Base-by-base conservation (phyloP, 2,113 vertebrate genomes). In the Microtus oregoni region DNA sequence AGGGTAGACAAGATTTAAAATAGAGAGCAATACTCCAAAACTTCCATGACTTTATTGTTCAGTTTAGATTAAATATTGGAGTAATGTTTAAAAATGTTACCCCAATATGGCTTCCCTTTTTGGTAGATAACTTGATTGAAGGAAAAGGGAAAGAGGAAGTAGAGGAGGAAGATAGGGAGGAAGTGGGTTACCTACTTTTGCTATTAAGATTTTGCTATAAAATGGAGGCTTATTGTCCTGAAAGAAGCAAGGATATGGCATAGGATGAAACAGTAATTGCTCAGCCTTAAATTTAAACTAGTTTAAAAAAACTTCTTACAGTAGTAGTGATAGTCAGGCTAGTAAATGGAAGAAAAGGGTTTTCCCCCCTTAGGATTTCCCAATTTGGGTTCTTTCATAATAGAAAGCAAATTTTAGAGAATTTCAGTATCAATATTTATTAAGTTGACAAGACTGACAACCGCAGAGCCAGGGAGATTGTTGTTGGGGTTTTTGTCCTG, bases 61-160 rank as follows among this genome's bases (percentile, higher is more conserved):
- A 75, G 70, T 41, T 97, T 94, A 92, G 76, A 81, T 94, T 88
- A 65, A 67, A 76, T 89, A 86, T 41, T 82, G 95, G n/a, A 70
- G 77, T 86, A 92, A 32, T 92, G 17, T 94, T 93, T 93, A 73
- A 81, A 95, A 94, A 68, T 96, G 91, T 83, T 81, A 90, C 88
- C 19, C 35, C 82, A 92, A 63, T 86, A 12, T 90, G 24, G 72
- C 91, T 92, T 86, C 22, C 58, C 38, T 63, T 81, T 97, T 89
- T 76, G 44, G 44, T 77, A 95, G 44, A n/a, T 95, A 78, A 55
- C 68, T 92, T 91, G 91, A 76, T 77, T 76, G 8, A 44, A 89
- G 73, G 65, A 81, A 5, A n/a, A 35, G 30, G 19, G 41, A 50
- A 41, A 47, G 17, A 50, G 11, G 44, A 35, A 32, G 63, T 68